phyloP scores from a whole-genome alignment of 37 sponge, comb jelly and placozoan genomes.

The Amphimedon queenslandica region DNA sequence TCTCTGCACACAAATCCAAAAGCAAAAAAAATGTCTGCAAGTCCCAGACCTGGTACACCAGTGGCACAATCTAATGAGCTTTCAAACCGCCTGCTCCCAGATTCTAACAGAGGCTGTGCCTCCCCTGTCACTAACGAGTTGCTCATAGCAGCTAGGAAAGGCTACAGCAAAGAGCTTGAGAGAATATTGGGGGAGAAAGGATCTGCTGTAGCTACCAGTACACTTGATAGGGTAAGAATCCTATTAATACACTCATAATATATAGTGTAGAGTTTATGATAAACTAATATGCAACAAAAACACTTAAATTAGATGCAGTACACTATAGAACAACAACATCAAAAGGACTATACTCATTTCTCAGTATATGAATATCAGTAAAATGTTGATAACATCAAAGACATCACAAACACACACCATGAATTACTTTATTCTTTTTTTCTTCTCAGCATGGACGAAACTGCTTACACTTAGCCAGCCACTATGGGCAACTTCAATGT shows the following conservation, averaged over 20 bases:
- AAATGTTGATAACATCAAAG: too few species aligned
- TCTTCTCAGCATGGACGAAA: constrained; percentile 40
- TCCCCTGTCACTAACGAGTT: constrained; percentile 32
- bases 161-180: constrained; percentile 19
- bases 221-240: constrained; percentile 22
- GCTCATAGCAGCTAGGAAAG: constrained; percentile 42
- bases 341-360: too few species aligned
- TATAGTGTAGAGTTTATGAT: too few species aligned
- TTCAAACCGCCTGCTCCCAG: neutral
- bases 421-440: constrained; percentile 1
- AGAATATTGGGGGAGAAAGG: constrained; percentile 17
- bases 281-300: too few species aligned
- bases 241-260: too few species aligned
- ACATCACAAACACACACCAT: neutral
- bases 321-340: too few species aligned
- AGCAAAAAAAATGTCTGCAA: neutral
- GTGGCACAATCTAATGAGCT: neutral
- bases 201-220: constrained; percentile 3
- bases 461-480: constrained; percentile 44
- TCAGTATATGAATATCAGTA: too few species aligned
- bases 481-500: constrained; percentile 43
- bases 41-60: neutral
- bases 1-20: too few species aligned
- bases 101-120: neutral
- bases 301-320: too few species aligned